These are phyloP conservation scores for Sogatella furcifera DNA, from an alignment of 1,140 invertebrate species.

Conservation along the genomic window DNA sequence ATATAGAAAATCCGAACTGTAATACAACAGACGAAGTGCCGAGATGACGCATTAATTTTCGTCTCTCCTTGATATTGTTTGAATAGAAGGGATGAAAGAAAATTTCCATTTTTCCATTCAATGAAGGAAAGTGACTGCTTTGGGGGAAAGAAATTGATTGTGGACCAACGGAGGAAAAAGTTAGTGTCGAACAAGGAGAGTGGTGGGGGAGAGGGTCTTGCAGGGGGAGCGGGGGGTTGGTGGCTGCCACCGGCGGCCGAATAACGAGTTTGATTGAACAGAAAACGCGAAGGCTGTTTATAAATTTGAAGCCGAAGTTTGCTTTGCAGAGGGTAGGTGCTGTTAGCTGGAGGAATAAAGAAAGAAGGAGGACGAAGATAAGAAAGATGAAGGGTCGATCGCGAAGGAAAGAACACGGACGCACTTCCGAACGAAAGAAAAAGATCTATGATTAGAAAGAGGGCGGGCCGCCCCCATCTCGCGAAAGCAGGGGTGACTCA, in stretches of 20 bases:
- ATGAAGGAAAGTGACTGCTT: too few species aligned
- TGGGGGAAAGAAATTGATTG: too few species aligned
- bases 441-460: constrained; percentile 23
- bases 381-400: background rate
- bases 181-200: too few species aligned
- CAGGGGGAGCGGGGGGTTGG: too few species aligned
- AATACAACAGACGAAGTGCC: too few species aligned
- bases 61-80: too few species aligned
- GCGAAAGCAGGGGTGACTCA: constrained; percentile 20
- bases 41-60: too few species aligned
- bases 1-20: too few species aligned
- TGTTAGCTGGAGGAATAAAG: background rate
- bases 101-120: too few species aligned
- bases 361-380: background rate
- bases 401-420: background rate
- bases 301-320: background rate
- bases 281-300: background rate
- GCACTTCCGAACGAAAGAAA: constrained; percentile 14
- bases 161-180: too few species aligned
- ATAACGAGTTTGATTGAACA: constrained; percentile 1
- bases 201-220: too few species aligned
- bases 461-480: constrained; percentile 4
- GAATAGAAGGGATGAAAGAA: too few species aligned
- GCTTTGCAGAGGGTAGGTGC: background rate
- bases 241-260: background rate